Evolutionary conservation across 2,797 vertebrate species (phyloP).

Genomic region (Helarctos malayanus): DNA sequence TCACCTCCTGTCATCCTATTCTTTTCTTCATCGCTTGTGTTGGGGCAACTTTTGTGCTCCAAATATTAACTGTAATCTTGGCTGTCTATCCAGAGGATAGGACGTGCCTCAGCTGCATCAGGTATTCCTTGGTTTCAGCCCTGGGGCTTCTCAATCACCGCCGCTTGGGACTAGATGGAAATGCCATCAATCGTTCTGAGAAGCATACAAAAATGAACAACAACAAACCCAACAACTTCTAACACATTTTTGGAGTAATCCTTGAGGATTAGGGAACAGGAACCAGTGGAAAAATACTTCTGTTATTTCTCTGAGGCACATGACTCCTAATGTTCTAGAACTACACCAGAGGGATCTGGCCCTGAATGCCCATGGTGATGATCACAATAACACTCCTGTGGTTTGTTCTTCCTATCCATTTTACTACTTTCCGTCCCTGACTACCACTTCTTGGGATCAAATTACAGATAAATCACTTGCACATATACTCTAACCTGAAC

Average conservation of each 20-base stretch:
- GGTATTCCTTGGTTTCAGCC: background rate
- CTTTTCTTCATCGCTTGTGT: background rate
- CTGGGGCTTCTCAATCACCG: background rate
- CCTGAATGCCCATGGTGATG: fast-evolving
- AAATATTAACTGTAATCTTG: background rate
- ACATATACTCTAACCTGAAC: background rate
- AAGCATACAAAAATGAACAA: background rate
- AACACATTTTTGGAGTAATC: background rate
- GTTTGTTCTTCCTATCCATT: background rate
- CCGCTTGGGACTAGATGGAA: background rate
- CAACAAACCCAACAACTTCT: background rate
- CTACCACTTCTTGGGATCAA: background rate
- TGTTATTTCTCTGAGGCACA: background rate
- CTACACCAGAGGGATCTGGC: background rate
- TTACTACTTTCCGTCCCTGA: background rate
- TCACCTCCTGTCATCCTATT: background rate
- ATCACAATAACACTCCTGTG: background rate
- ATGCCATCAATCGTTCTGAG: background rate
- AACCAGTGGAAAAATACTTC: background rate
- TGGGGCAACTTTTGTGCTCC: background rate
- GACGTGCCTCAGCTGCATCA: background rate
- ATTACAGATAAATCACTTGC: background rate
- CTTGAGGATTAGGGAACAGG: background rate
- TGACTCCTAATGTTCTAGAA: background rate
- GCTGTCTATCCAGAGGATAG: background rate